Evolutionary conservation across 2,888 invertebrate genomes (phyloP), one percentile per base, ranked within the genome.

Genomic region (Celastrina argiolus): DNA sequence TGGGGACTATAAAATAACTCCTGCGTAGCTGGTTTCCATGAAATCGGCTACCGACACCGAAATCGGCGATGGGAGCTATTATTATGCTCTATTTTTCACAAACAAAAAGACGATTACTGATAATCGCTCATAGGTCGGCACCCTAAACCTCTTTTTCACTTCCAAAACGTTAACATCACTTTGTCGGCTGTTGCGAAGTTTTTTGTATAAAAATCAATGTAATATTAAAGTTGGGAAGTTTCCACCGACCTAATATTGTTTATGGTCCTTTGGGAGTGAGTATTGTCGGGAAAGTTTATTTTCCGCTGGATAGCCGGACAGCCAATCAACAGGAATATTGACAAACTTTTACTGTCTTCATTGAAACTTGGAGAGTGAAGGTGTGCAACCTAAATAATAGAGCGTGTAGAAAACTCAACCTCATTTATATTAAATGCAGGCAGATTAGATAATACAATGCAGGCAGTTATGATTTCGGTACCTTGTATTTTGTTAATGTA

Each of bases 241-340:
- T 63, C 51, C 28, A 39, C 63, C 56, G 14, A 22, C 59, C 67
- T 71, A 70, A 73, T 71, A 70, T 69, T 70, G 70, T 68, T 66
- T 69, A 72, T 69, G 68, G 68, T 56, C 61, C 61, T 66, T 69
- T 61, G 51, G 56, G 69, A 74, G 66, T 69, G 70, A 72, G 71
- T 71, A 74, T 74, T 74, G 74, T 77, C 76, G 75, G 69, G 71
- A 72, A 83, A 86, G 79, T 85, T 85, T 85, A 83, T 85, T 84
- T 85, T 79, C 77, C 82, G 84, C 81, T 77, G 81, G 72, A 68
- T 79, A 74, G 78, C 18, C 18, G 45, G 18, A 16, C 18, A 18
- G 76, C 82, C 83, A 85, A 87, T 87, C 87, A 87, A 83, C 81
- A 82, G 79, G 85, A 85, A 84, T 86, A 85, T 86, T 85, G 85